phyloP scores from a whole-genome alignment of 2,797 vertebrate species.

The Sebastes hopkinsi region DNA sequence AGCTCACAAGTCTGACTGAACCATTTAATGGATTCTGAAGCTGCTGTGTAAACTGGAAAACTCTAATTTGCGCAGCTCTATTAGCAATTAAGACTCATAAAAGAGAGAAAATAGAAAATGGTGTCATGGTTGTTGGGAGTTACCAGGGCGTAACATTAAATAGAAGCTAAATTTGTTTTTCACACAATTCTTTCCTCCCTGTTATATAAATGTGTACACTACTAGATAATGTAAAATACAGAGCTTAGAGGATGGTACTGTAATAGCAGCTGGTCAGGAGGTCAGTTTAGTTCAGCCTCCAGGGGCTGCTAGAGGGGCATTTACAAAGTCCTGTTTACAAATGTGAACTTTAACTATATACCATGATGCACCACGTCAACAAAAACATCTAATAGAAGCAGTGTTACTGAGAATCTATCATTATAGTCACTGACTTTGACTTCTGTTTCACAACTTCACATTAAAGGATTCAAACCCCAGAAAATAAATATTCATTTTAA shows the following conservation, averaged over 20 bases:
- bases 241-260: not conserved
- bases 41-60: slow-evolving; percentile 8
- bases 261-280: not conserved
- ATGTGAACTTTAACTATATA: not conserved
- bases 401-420: not conserved
- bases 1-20: not conserved
- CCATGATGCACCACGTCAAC: not conserved
- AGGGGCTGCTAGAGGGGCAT: not conserved
- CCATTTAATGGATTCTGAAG: slow-evolving; percentile 30
- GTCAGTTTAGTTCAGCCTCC: not conserved
- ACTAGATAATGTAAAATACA: not conserved
- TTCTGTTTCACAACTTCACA: not conserved
- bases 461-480: not conserved
- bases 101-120: slow-evolving; percentile 32
- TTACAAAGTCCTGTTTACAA: not conserved
- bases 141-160: slow-evolving; percentile 15
- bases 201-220: not conserved
- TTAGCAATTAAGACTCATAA: slow-evolving; percentile 28
- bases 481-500: not conserved
- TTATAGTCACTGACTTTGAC: not conserved
- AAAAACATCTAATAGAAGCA: not conserved
- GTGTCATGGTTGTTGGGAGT: slow-evolving; percentile 9
- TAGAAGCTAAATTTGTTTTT: not conserved
- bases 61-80: slow-evolving; percentile 16
- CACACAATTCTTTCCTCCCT: not conserved